Base-by-base conservation (phyloP, 2,797 vertebrate genomes). In the Onychomys torridus region DNA sequence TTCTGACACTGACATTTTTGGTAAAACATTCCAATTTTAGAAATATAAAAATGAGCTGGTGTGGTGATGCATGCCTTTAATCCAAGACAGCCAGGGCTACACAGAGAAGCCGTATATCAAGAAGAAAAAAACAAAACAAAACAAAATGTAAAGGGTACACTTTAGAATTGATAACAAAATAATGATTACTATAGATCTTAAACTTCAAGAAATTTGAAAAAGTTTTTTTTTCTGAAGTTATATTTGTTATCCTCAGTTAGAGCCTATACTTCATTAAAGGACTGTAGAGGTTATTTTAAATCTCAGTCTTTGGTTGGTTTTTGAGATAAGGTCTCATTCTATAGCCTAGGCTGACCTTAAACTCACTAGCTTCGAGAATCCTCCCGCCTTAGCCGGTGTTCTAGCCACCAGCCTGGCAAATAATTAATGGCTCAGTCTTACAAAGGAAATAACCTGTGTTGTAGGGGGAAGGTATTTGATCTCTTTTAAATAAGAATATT, bases 361-460 rank as follows among this genome's bases (percentile, higher is more conserved):
- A 43, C 10, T 34, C 40, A n/a, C 52, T 23, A 37, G 73, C 23
- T 52, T 13, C 5, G 13, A 10, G 21, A 10, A 0, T 5, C 6
- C 10, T 55, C 27, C 34, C 6, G 52, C n/a, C 55, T 75, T 29
- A 34, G 55, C 17, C 27, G 14, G 7, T 14, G 25, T 11, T 65
- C 17, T 37, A 63, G 32, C 21, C 73, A n/a, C 8, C 43, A n/a
- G 21, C 32, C 32, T n/a, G 40, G 21, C 57, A n/a, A 77, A 57
- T 14, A 46, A 55, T 21, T 14, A 61, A 43, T 21, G 89, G 13
- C 43, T 49, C 25, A 49, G 1, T 73, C 61, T 55, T n/a, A 59
- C 19, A 90, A 88, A 92, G 90, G 94, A 96, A 92, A 49, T 86
- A 81, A 73, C 12, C 52, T 49, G 21, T 61, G 63, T 63, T 83